Evolutionary conservation across 2,797 vertebrate species (phyloP).

Genomic region (Amblyraja radiata): DNA sequence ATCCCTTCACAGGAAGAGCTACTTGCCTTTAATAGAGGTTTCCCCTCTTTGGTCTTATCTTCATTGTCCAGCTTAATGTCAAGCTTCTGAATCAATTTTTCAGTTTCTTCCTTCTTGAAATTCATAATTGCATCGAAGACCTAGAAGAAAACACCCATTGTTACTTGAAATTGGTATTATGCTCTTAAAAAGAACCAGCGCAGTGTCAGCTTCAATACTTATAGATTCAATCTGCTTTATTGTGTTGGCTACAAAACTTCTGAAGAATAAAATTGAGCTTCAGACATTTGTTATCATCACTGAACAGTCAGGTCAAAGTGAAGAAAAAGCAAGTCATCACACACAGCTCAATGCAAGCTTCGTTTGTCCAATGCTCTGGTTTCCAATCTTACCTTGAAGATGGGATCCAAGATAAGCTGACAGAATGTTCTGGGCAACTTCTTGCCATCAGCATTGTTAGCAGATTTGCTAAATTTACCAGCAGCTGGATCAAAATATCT

Average conservation of each 20-base stretch:
- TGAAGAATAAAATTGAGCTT: neutral
- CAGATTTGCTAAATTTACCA: slow-evolving; percentile 75
- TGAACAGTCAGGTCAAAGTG: slow-evolving; percentile 92
- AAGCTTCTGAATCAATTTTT: slow-evolving; percentile 77
- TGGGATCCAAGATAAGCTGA: slow-evolving; percentile 81
- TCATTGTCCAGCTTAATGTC: slow-evolving; percentile 84
- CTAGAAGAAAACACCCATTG: slow-evolving; percentile 49
- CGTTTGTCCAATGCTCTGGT: neutral
- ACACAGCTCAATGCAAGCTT: slow-evolving; percentile 40
- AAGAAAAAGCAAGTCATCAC: slow-evolving; percentile 87
- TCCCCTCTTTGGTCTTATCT: slow-evolving; percentile 88
- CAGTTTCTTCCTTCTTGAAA: slow-evolving; percentile 82
- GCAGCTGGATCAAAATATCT: slow-evolving; percentile 72
- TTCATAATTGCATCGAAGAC: slow-evolving; percentile 91
- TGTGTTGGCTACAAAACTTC: too few species aligned
- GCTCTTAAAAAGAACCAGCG: too few species aligned
- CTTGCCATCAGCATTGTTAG: slow-evolving; percentile 62
- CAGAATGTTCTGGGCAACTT: slow-evolving; percentile 75
- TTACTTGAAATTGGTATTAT: neutral
- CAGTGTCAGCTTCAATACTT: too few species aligned
- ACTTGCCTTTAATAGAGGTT: slow-evolving; percentile 79
- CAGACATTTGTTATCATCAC: slow-evolving; percentile 73
- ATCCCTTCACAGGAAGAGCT: neutral
- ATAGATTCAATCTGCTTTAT: too few species aligned
- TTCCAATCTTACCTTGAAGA: slow-evolving; percentile 70